These are phyloP conservation scores for Plagodis dolabraria DNA, from an alignment of 2,888 invertebrate genomes.

Conservation along the genomic window DNA sequence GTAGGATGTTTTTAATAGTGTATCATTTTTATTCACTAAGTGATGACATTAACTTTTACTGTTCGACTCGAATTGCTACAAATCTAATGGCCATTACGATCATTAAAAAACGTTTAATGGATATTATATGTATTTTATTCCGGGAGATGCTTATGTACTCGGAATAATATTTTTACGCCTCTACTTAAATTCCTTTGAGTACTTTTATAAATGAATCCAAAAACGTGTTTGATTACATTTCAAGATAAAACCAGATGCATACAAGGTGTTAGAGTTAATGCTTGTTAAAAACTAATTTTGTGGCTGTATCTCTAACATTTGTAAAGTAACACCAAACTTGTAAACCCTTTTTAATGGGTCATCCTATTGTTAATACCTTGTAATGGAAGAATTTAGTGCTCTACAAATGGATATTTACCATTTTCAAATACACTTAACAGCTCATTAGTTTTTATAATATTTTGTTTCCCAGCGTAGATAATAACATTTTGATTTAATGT, in stretches of 20 bases:
- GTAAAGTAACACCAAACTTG: conserved; percentile 11
- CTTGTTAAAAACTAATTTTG: conserved; percentile 1
- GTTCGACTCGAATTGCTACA: conserved; percentile 54
- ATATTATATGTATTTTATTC: conserved; percentile 43
- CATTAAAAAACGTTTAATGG: conserved; percentile 47
- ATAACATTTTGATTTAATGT: too few relatives aligned
- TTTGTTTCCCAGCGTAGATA: too few relatives aligned
- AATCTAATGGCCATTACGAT: conserved; percentile 51
- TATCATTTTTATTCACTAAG: conserved; percentile 61
- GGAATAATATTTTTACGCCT: conserved; percentile 19
- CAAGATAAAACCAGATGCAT: conserved; percentile 8
- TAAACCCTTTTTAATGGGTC: conserved; percentile 1
- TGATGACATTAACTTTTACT: conserved; percentile 53
- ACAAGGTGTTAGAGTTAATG: conserved; percentile 7
- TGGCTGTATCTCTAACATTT: conserved; percentile 13
- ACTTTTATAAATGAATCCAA: not conserved
- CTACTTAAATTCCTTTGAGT: conserved; percentile 12
- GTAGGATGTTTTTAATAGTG: conserved; percentile 73
- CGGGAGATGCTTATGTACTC: conserved; percentile 10
- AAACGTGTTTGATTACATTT: conserved; percentile 6
- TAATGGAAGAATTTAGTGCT: conserved; percentile 6
- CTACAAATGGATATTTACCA: too few relatives aligned
- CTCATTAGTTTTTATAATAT: too few relatives aligned
- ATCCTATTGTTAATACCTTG: conserved; percentile 1
- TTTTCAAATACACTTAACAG: too few relatives aligned